Evolutionary conservation across 2,797 vertebrate species (phyloP).

Genomic region (Urosaurus nigricauda): DNA sequence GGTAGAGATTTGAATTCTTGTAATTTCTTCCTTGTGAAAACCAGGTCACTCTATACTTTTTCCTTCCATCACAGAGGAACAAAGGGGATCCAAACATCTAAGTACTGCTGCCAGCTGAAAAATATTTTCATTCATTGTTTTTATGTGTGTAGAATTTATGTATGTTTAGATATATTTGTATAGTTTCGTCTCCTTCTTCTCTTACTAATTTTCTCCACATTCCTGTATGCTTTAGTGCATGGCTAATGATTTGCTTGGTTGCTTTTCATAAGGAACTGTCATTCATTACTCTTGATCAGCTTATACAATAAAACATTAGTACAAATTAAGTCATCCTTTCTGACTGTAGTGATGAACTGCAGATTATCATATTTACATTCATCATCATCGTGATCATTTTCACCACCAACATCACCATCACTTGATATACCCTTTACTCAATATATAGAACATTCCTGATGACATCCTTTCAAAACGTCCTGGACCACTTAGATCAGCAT

Average conservation of each 20-base stretch:
- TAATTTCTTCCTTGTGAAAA: background rate
- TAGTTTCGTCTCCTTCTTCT: background rate
- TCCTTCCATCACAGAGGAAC: background rate
- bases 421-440: no score
- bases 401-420: no score
- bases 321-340: slow-evolving; percentile 8
- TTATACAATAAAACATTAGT: slow-evolving; percentile 1
- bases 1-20: background rate
- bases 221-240: background rate
- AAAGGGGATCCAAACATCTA: background rate
- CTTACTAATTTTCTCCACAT: background rate
- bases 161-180: background rate
- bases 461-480: accelerated
- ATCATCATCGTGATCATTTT: background rate
- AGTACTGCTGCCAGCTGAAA: background rate
- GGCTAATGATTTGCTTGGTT: slow-evolving; percentile 1
- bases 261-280: background rate
- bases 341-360: background rate
- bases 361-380: background rate
- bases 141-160: background rate
- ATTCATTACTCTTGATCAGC: background rate
- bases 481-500: slow-evolving; percentile 13
- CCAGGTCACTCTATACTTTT: background rate
- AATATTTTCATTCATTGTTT: background rate
- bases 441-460: background rate